Conservation (phyloP, 2,888 invertebrate species). For the Polietes domitor region DNA sequence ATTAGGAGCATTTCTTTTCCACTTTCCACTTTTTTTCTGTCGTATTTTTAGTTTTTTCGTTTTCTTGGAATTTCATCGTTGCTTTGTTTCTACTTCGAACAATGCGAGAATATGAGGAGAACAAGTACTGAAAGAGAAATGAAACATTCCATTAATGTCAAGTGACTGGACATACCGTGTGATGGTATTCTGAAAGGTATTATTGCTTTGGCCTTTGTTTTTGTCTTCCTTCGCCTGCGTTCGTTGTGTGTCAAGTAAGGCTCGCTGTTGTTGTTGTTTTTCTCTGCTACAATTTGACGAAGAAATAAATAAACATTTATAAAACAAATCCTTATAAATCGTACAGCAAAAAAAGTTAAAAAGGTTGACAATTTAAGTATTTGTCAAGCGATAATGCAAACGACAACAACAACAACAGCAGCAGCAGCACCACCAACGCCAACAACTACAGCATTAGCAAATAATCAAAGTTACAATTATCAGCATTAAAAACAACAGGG, state of each 20-base stretch:
- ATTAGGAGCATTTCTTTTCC: slow-evolving; percentile 1
- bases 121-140: background rate
- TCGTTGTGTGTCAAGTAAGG: background rate
- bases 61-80: slow-evolving; percentile 2
- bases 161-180: slow-evolving; percentile 47
- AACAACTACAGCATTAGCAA: background rate
- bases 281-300: no score
- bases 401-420: background rate
- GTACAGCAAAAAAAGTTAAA: slow-evolving; percentile 51
- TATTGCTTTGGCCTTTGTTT: slow-evolving; percentile 46
- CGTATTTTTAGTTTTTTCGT: slow-evolving; percentile 28
- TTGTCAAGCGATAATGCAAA: slow-evolving; percentile 40
- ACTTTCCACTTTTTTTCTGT: background rate
- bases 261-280: slow-evolving; percentile 26
- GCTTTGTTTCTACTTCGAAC: slow-evolving; percentile 4
- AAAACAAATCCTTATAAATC: slow-evolving; percentile 55
- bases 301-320: slow-evolving; percentile 36
- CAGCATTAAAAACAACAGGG: background rate
- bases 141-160: slow-evolving; percentile 40
- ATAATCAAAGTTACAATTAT: background rate
- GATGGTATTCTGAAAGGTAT: slow-evolving; percentile 52
- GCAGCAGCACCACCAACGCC: background rate
- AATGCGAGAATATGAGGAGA: background rate
- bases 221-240: background rate
- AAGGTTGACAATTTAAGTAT: slow-evolving; percentile 59